These are phyloP conservation scores for Poeciliopsis presidionis DNA, from an alignment of 2,797 vertebrate species.

Conservation along the genomic window DNA sequence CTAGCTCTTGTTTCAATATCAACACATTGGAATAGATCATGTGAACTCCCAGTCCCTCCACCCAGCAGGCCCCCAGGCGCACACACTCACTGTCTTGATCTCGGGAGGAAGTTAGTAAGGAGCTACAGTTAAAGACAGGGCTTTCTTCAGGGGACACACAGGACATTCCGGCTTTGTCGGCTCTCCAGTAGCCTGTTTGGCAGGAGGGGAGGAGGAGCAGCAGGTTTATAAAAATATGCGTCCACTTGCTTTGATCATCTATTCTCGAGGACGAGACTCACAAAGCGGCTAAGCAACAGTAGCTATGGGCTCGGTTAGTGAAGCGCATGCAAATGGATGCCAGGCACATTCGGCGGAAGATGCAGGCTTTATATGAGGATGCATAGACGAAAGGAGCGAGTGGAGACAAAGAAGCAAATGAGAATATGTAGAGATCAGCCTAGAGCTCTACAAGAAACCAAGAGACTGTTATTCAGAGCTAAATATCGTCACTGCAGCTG, in stretches of 20 bases:
- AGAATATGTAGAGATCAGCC: conserved; percentile 13
- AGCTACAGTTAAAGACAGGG: conserved; percentile 93
- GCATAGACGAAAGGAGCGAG: conserved; percentile 24
- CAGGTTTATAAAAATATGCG: conserved; percentile 62
- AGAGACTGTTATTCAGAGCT: conserved; percentile 7
- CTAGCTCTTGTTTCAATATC: conserved; percentile 8
- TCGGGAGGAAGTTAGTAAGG: conserved; percentile 95
- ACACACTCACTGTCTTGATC: conserved; percentile 97
- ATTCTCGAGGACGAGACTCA: conserved; percentile 38
- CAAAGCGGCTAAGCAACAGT: conserved; percentile 28
- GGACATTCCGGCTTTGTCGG: conserved; percentile 93
- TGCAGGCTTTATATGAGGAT: conserved; percentile 26
- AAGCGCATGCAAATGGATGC: conserved; percentile 34
- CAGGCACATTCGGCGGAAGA: neutral
- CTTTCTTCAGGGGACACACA: conserved; percentile 89
- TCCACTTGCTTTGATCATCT: conserved; percentile 55
- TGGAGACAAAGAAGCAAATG: conserved; percentile 19
- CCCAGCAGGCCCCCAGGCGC: conserved; percentile 62
- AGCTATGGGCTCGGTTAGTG: conserved; percentile 13
- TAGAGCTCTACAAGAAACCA: neutral
- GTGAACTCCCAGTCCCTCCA: conserved; percentile 22
- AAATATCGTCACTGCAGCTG: conserved; percentile 12
- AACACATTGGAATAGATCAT: conserved; percentile 11
- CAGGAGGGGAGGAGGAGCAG: conserved; percentile 79
- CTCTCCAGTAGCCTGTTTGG: conserved; percentile 99